A percentile compares a stretch with the other conserved stretches of the same genome.
Evolutionary conservation across 2,113 vertebrate genomes (phyloP).

Genomic region (Marcusenius ussheri): DNA sequence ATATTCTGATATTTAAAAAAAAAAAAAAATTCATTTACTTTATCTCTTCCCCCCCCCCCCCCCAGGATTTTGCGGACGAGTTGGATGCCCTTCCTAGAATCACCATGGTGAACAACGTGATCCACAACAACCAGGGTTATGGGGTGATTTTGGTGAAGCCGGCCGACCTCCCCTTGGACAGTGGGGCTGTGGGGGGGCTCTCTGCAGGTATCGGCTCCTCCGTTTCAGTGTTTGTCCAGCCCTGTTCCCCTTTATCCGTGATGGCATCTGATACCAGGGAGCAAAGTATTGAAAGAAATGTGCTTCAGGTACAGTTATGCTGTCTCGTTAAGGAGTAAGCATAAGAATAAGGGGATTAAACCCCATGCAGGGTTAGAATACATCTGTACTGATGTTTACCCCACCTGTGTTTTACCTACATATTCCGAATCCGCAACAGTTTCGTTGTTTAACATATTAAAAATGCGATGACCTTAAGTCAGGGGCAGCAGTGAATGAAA

Average conservation of each 20-base stretch:
- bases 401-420: neutral
- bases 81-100: slow-evolving; percentile 74
- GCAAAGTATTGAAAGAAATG: neutral
- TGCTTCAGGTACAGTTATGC: neutral
- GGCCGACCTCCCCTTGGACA: slow-evolving; percentile 37
- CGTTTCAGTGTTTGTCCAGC: neutral
- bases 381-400: slow-evolving; percentile 20
- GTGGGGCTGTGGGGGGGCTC: slow-evolving; percentile 34
- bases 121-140: slow-evolving; percentile 92
- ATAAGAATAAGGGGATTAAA: slow-evolving; percentile 17
- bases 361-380: slow-evolving; percentile 5
- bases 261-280: neutral
- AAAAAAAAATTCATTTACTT: slow-evolving; percentile 8
- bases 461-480: slow-evolving; percentile 22
- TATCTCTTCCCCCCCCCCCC: slow-evolving; percentile 40
- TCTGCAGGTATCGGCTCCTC: slow-evolving; percentile 51
- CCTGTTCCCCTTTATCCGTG: too few species aligned
- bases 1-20: slow-evolving; percentile 2
- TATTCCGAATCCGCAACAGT: neutral
- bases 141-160: slow-evolving; percentile 85
- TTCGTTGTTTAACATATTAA: neutral
- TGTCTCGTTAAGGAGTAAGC: neutral
- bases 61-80: slow-evolving; percentile 81
- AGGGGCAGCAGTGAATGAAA: slow-evolving; percentile 27
- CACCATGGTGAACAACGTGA: slow-evolving; percentile 83